Conservation (phyloP, 2,888 invertebrate species). For the Pachycephus smyrnensis region DNA sequence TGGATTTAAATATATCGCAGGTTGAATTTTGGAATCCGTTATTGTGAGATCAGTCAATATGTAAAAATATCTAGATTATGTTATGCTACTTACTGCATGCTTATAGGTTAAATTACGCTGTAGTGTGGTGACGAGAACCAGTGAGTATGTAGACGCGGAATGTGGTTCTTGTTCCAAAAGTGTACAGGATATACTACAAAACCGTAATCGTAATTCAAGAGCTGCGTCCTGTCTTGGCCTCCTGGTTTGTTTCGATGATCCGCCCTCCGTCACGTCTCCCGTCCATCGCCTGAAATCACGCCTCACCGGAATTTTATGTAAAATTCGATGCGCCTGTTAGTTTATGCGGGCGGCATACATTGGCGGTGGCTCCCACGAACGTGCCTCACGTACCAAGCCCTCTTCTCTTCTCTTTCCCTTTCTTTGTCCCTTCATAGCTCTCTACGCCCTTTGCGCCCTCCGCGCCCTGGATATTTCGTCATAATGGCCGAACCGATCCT, state of each 20-base stretch:
- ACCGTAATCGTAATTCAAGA: conserved; percentile 58
- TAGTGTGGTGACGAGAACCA: not conserved
- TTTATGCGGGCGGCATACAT: conserved; percentile 67
- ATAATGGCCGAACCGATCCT: conserved; percentile 1
- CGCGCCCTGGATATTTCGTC: conserved; percentile 12
- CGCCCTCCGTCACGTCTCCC: conserved; percentile 56
- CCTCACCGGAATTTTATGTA: conserved; percentile 63
- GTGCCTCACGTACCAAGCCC: conserved; percentile 65
- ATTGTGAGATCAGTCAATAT: not conserved
- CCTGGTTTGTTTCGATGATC: conserved; percentile 47
- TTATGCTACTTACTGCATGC: not conserved
- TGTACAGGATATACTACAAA: conserved; percentile 21
- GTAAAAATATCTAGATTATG: not conserved
- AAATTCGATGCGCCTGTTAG: conserved; percentile 67
- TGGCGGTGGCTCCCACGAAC: conserved; percentile 61
- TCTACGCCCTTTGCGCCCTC: conserved; percentile 37
- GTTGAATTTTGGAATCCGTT: not conserved
- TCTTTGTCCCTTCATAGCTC: conserved; percentile 36
- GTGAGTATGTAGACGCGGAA: not conserved
- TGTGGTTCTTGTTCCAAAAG: not conserved
- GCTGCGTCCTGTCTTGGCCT: conserved; percentile 9
- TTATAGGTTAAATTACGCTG: not conserved
- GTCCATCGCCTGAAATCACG: conserved; percentile 60
- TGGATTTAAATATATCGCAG: not conserved
- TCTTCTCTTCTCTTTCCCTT: conserved; percentile 41